These are phyloP conservation scores for Ammospiza caudacuta DNA, from an alignment of 2,113 vertebrate genomes.

Conservation along the genomic window DNA sequence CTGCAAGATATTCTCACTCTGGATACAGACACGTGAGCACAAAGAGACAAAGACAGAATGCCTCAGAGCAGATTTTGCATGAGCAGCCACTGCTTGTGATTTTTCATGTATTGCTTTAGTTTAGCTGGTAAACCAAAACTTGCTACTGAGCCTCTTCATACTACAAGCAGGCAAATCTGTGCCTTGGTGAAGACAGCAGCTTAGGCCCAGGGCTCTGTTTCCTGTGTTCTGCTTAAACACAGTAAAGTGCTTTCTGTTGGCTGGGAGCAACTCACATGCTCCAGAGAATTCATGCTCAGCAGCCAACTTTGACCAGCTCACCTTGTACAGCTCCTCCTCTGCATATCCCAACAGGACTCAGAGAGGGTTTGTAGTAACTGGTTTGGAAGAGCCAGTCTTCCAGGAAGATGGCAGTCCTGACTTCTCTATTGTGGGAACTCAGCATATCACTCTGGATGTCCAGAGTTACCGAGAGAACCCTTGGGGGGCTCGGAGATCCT, in stretches of 20 bases:
- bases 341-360: not conserved
- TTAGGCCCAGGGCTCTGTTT: not conserved
- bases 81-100: not conserved
- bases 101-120: not conserved
- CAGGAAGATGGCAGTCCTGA: not conserved
- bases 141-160: not conserved
- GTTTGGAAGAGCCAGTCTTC: not conserved
- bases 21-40: fast-evolving
- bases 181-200: not conserved
- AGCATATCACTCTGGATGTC: too few species aligned
- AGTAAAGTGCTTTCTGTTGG: not conserved
- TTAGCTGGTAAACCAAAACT: not conserved
- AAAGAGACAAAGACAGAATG: not conserved
- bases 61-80: not conserved
- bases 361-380: not conserved
- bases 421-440: not conserved
- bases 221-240: not conserved
- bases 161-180: not conserved
- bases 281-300: not conserved
- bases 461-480: too few species aligned
- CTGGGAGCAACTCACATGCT: not conserved
- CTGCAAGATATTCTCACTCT: not conserved
- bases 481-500: too few species aligned
- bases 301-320: not conserved
- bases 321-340: not conserved